Base-by-base conservation (phyloP, 2,888 invertebrate species). In the Scaptomyza parva region DNA sequence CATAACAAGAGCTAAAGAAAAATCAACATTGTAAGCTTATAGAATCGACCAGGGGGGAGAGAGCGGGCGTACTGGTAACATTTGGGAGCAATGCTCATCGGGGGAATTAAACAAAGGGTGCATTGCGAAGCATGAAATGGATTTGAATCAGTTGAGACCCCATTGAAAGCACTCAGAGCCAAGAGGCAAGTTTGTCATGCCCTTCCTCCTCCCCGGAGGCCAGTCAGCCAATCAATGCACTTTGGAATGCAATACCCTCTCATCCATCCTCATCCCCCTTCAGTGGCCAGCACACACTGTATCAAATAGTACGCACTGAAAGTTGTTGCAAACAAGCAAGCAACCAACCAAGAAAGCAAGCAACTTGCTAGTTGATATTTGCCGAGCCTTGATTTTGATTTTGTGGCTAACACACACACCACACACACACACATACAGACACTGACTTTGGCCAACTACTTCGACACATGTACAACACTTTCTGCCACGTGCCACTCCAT, bases 241-340 rank as follows among this genome's bases (percentile, higher is more conserved):
- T 28, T 18, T 33, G 28, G 24, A 58, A n/a, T 65, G 58, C 58
- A 57, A 24, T 55, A 12, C 33, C 33, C n/a, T n/a, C n/a, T n/a
- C n/a, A n/a, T n/a, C n/a, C 33, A 35, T 1, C 28, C 3, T 18
- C 9, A 30, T 18, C 20, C 22, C 9, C 2, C 26, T 14, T 24
- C 24, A 9, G 24, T 12, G 4, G 9, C 43, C 43, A 33, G 22
- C 22, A 22, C 14, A 43, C 43, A n/a, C n/a, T n/a, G 4, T 11
- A 26, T 0, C 20, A 47, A 45, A 45, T 45, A 51, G 35, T 47
- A 62, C 78, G 48, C 60, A 60, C 41, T 62, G 76, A 69, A 81
- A 81, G 82, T 77, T 75, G 58, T 66, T 60, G 62, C 76, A 81
- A 81, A 80, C 76, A 60, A 45, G 39, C 18, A 45, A 44, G 17